phyloP scores from a whole-genome alignment of 2,888 invertebrate genomes.

The Polyommatus iphigenia region DNA sequence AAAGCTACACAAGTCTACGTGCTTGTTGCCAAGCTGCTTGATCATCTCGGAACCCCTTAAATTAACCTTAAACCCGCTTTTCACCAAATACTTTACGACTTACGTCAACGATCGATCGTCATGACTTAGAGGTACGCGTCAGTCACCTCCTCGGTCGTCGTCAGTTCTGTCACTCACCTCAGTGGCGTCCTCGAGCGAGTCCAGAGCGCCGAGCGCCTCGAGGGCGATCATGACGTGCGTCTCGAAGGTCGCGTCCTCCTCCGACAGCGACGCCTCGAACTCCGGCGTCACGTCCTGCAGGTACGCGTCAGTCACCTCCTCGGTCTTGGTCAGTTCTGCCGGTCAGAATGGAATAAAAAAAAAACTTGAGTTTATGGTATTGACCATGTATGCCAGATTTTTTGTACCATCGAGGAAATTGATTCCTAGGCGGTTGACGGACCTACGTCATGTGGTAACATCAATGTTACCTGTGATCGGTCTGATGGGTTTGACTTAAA shows the following conservation, averaged over 20 bases:
- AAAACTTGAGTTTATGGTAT: too few species aligned
- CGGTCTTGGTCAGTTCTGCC: slow-evolving; percentile 66
- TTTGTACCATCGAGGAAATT: too few species aligned
- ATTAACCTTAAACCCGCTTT: too few species aligned
- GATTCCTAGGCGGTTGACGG: too few species aligned
- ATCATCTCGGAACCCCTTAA: too few species aligned
- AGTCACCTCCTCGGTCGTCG: slow-evolving; percentile 69
- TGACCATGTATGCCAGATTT: too few species aligned
- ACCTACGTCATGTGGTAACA: too few species aligned
- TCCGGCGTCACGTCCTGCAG: slow-evolving; percentile 73
- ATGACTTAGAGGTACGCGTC: slow-evolving; percentile 71
- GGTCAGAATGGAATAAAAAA: neutral
- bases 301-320: slow-evolving; percentile 70
- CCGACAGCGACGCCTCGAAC: slow-evolving; percentile 67
- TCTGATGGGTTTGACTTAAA: too few species aligned
- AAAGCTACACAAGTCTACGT: too few species aligned
- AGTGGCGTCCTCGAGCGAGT: slow-evolving; percentile 91
- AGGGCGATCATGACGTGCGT: slow-evolving; percentile 87
- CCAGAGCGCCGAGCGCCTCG: slow-evolving; percentile 91
- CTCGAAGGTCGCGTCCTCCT: slow-evolving; percentile 72
- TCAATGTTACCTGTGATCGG: too few species aligned
- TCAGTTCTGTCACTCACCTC: slow-evolving; percentile 81
- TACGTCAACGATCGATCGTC: slow-evolving; percentile 43
- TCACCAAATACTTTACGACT: too few species aligned
- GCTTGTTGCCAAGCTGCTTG: too few species aligned